Evolutionary conservation across 2,888 invertebrate species (phyloP), one percentile per base, ranked within the genome.

Genomic region (Pterostichus madidus): DNA sequence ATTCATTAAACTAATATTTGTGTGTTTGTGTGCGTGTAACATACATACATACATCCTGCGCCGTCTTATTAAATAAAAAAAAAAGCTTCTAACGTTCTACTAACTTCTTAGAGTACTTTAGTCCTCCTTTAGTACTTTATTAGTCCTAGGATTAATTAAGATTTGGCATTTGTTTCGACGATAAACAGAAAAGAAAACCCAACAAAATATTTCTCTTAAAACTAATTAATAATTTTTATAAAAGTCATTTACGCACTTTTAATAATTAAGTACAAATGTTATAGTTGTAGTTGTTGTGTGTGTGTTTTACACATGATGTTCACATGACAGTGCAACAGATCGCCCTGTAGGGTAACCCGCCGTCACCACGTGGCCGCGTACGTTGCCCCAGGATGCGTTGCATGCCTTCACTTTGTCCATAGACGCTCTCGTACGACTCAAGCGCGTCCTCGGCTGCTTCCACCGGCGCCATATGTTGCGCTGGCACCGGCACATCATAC

Each of bases 241-340:
- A n/a, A 3, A 10, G 17, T 59, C 59, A 15, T 15, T 24, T 24
- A 24, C 24, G 24, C 17, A 39, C 39, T 39, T 39, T 1, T 3
- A 7, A 7, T 7, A 7, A 1, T 39, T 56, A 56, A 56, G 56
- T 56, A 56, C 56, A 44, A 44, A 32, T 15, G 8, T n/a, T 52
- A n/a, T n/a, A n/a, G n/a, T n/a, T n/a, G n/a, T n/a, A n/a, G n/a
- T n/a, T n/a, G n/a, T n/a, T n/a, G n/a, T n/a, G n/a, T n/a, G n/a
- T 13, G 24, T 35, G n/a, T 56, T 32, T 56, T 53, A 56, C 44
- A 77, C 35, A 24, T 44, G n/a, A 17, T 59, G 10, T 83, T 88
- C 85, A 90, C 89, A 89, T 89, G 73, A 90, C 85, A 84, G 87
- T 89, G 86, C 90, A 90, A 85, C 90, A 90, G 64, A 90, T 88